Percentiles rank a stretch among this genome's conserved stretches.
Conservation (phyloP, 2,113 vertebrate genomes). For the Caranx melampygus region DNA sequence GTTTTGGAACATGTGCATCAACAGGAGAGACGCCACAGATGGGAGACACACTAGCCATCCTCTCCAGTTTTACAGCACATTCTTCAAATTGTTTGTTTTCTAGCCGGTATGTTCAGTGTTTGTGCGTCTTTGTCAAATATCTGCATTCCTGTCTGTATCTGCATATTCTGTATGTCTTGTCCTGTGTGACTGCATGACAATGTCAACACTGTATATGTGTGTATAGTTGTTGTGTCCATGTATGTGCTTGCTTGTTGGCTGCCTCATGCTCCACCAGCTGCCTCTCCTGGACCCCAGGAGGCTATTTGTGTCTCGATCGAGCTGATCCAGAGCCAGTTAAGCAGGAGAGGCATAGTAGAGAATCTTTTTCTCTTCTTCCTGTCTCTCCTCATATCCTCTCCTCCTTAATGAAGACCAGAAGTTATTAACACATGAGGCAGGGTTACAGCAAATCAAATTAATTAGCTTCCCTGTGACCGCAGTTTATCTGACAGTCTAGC, state of each 20-base stretch:
- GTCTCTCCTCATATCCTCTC: constrained; percentile 53
- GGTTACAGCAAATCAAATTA: constrained; percentile 75
- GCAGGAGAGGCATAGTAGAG: constrained; percentile 27
- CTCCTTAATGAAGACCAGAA: constrained; percentile 73
- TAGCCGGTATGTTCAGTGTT: constrained; percentile 60
- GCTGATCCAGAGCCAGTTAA: constrained; percentile 31
- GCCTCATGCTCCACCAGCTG: constrained; percentile 49
- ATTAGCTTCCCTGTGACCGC: constrained; percentile 66
- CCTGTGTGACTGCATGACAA: constrained; percentile 31
- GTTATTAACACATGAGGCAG: constrained; percentile 68
- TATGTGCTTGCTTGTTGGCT: constrained; percentile 30
- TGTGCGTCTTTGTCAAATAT: constrained; percentile 43
- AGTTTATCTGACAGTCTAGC: constrained; percentile 51
- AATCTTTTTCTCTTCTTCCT: constrained; percentile 27
- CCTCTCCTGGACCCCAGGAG: constrained; percentile 35
- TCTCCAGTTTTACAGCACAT: constrained; percentile 45
- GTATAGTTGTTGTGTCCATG: constrained; percentile 17
- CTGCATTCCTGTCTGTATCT: constrained; percentile 45
- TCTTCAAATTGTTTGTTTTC: constrained; percentile 63
- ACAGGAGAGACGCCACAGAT: constrained; percentile 68
- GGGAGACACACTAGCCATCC: constrained; percentile 57
- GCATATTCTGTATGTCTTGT: constrained; percentile 8
- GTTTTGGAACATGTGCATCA: constrained; percentile 59
- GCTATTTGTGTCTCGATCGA: constrained; percentile 41
- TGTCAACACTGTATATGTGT: constrained; percentile 14